Percentiles rank a stretch among this genome's conserved stretches.
phyloP scores from a whole-genome alignment of 2,888 invertebrate genomes.

The Netelia fuscicornis region DNA sequence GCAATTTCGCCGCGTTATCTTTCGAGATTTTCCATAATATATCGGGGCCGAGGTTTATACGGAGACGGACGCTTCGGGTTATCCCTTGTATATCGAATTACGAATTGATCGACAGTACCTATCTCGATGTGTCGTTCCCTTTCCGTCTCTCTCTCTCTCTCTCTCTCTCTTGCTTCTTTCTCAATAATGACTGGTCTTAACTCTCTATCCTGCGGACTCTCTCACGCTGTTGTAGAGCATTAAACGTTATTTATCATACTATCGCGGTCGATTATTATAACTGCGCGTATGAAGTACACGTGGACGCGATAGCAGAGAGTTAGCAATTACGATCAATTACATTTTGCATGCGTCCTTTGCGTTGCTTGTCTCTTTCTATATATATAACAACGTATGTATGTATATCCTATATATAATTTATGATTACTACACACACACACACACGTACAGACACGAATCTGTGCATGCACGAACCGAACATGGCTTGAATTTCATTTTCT shows the following conservation, averaged over 20 bases:
- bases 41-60: conserved; percentile 40
- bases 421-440: neutral
- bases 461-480: neutral
- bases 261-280: conserved; percentile 45
- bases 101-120: conserved; percentile 51
- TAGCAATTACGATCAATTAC: conserved; percentile 17
- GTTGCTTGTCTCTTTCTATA: conserved; percentile 20
- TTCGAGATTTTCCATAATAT: conserved; percentile 21
- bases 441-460: too few relatives aligned
- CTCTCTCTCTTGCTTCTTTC: conserved; percentile 15
- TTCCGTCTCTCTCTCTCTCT: conserved; percentile 1
- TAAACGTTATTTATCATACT: conserved; percentile 65
- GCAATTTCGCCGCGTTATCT: conserved; percentile 12
- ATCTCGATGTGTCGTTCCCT: neutral
- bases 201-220: conserved; percentile 55
- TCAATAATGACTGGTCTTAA: conserved; percentile 56
- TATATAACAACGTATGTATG: neutral
- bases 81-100: conserved; percentile 57
- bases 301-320: conserved; percentile 9
- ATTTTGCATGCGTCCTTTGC: conserved; percentile 13
- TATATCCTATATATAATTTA: conserved; percentile 20
- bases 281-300: conserved; percentile 15
- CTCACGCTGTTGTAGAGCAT: conserved; percentile 65
- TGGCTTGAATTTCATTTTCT: neutral
- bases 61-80: conserved; percentile 36